phyloP scores from a whole-genome alignment of 2,888 invertebrate species.

The Crepidodera aurea region DNA sequence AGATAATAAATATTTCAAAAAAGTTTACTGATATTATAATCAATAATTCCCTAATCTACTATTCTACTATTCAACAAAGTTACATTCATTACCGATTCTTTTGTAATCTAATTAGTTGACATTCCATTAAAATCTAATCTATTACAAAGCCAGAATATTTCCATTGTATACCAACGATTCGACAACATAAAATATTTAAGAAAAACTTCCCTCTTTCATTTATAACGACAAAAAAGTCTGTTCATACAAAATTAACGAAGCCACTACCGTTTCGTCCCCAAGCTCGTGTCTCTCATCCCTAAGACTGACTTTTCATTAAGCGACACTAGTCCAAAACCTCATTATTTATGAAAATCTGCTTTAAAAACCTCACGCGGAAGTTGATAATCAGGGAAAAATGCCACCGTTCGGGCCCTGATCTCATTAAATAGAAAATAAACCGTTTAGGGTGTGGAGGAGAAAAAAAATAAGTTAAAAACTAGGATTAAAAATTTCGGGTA shows the following conservation, averaged over 20 bases:
- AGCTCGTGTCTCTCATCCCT: neutral
- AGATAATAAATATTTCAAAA: no score
- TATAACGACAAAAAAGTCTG: conserved; percentile 2
- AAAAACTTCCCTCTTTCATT: neutral
- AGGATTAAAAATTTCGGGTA: conserved; percentile 15
- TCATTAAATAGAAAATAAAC: conserved; percentile 36
- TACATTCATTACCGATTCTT: neutral
- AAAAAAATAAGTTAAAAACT: conserved; percentile 17
- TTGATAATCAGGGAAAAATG: conserved; percentile 30
- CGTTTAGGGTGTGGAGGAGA: conserved; percentile 14
- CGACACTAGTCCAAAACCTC: conserved; percentile 30
- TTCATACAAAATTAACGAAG: conserved; percentile 23
- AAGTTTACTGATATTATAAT: no score
- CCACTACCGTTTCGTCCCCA: conserved; percentile 11
- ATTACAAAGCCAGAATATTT: neutral
- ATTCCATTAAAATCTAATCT: neutral
- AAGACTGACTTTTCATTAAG: conserved; percentile 29
- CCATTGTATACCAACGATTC: neutral
- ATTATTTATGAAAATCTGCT: conserved; percentile 35
- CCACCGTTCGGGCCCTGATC: conserved; percentile 18
- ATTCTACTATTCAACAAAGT: no score
- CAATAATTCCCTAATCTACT: no score
- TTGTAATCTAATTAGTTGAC: neutral
- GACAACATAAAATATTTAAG: neutral
- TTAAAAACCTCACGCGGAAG: conserved; percentile 28